A percentile compares a stretch with the other conserved stretches of the same genome.
These are phyloP conservation scores for Zootermopsis nevadensis DNA, from an alignment of 2,888 invertebrate species.

Conservation along the genomic window DNA sequence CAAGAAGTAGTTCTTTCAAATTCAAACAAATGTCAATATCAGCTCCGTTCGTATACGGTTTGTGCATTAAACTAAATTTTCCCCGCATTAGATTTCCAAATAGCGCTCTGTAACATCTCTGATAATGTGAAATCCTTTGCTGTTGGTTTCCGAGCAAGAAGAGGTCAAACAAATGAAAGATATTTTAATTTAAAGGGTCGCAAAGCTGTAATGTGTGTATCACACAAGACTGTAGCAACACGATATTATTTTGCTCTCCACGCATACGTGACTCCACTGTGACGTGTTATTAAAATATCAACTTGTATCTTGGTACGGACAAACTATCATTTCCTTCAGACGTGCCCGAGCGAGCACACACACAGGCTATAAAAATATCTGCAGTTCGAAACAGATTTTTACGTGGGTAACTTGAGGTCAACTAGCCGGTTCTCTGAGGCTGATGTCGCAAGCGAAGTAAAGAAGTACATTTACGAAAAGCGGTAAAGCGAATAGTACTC, in stretches of 20 bases:
- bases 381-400: neutral
- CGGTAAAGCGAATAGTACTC: no score
- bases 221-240: neutral
- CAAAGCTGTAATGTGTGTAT: neutral
- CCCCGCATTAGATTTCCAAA: no score
- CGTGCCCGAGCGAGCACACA: neutral
- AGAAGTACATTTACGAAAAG: no score
- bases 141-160: neutral
- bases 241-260: neutral
- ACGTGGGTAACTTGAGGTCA: neutral
- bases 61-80: no score
- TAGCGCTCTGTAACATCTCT: no score
- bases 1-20: no score
- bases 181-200: neutral
- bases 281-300: slow-evolving; percentile 27
- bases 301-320: neutral
- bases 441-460: neutral
- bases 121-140: no score
- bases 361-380: neutral
- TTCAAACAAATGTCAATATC: no score
- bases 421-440: neutral
- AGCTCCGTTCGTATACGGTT: no score
- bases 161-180: neutral
- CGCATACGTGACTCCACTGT: slow-evolving; percentile 19
- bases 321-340: slow-evolving; percentile 4